Conservation (phyloP, 2,113 vertebrate species). For the Condylura cristata region DNA sequence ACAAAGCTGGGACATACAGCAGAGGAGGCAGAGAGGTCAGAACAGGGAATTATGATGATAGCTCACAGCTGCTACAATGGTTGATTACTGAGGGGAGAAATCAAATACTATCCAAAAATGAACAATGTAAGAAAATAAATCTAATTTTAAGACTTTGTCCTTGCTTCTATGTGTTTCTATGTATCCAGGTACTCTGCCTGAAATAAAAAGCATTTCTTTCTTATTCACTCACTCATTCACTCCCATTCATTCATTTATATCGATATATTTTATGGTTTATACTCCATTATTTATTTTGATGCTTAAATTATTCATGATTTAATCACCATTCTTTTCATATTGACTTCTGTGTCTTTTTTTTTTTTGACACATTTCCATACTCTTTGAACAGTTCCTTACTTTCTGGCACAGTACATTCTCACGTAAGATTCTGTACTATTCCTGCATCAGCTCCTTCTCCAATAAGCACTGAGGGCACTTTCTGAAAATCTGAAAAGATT, state of each 20-base stretch:
- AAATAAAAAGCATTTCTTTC: background rate
- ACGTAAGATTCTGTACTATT: background rate
- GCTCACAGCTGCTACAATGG: no score
- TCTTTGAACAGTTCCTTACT: background rate
- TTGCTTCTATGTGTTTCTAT: background rate
- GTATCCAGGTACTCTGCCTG: background rate
- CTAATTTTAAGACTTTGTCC: background rate
- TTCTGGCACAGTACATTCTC: slow-evolving; percentile 32
- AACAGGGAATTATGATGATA: no score
- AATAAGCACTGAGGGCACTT: background rate
- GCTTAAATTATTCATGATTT: slow-evolving; percentile 28
- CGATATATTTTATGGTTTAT: background rate
- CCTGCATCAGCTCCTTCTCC: background rate
- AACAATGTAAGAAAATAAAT: background rate
- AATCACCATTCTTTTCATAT: background rate
- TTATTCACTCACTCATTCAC: background rate
- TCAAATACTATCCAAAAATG: no score
- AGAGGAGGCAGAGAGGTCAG: no score
- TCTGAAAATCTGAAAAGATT: slow-evolving; percentile 28
- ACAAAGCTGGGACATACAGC: no score
- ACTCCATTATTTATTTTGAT: slow-evolving; percentile 22
- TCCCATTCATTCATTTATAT: background rate
- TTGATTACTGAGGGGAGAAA: no score
- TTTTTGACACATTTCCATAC: slow-evolving; percentile 7
- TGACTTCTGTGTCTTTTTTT: slow-evolving; percentile 26